phyloP scores from a whole-genome alignment of 2,113 vertebrate genomes.

The Carassius carassius region DNA sequence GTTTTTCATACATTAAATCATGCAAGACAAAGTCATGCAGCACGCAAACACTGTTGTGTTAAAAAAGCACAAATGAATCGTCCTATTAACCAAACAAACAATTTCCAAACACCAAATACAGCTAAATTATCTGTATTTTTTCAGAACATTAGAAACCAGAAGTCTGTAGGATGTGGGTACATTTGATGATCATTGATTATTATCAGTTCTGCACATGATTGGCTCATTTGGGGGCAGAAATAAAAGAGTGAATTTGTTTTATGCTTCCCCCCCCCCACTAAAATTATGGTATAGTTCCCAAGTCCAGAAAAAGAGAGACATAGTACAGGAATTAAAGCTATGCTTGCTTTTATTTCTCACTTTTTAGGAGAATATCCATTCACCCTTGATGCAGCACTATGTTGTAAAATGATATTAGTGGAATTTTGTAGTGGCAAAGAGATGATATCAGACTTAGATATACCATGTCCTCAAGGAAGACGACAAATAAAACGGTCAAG shows the following conservation, averaged over 20 bases:
- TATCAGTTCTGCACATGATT: constrained; percentile 22
- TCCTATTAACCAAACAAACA: background rate
- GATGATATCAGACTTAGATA: background rate
- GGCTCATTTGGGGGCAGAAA: constrained; percentile 15
- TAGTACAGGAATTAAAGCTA: background rate
- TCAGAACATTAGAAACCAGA: background rate
- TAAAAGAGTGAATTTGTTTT: background rate
- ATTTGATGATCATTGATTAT: constrained; percentile 12
- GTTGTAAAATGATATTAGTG: constrained; percentile 6
- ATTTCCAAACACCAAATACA: background rate
- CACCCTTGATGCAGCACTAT: constrained; percentile 24
- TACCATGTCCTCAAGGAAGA: constrained; percentile 21
- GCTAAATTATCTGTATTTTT: background rate
- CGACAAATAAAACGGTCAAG: background rate
- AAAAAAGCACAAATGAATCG: background rate
- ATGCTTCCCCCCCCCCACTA: background rate
- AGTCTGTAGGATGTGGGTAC: constrained; percentile 10
- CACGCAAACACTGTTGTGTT: no score
- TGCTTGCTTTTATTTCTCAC: constrained; percentile 35
- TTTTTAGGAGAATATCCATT: constrained; percentile 19
- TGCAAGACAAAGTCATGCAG: background rate
- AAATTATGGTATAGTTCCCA: background rate
- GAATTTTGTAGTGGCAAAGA: constrained; percentile 18
- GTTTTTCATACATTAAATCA: background rate
- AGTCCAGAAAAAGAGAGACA: background rate